Evolutionary conservation across 2,797 vertebrate genomes (phyloP).

Genomic region (Phalanger gymnotis): DNA sequence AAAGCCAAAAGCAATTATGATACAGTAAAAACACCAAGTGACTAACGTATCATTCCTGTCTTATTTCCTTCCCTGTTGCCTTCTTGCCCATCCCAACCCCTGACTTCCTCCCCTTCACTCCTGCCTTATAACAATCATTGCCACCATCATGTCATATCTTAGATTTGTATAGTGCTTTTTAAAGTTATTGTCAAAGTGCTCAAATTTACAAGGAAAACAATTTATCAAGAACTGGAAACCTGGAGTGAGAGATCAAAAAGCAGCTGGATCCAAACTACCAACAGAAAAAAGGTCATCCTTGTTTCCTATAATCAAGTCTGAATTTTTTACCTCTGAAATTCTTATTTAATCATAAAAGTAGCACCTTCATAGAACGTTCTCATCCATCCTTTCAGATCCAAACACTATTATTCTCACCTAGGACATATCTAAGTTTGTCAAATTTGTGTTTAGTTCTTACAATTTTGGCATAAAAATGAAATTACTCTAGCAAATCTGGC

Average conservation of each 20-base stretch:
- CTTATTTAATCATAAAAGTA: constrained; percentile 5
- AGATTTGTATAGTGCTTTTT: constrained; percentile 15
- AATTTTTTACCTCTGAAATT: constrained; percentile 50
- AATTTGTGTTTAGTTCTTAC: constrained; percentile 18
- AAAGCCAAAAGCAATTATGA: constrained; percentile 81
- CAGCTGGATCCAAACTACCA: constrained; percentile 49
- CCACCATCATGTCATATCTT: constrained; percentile 8
- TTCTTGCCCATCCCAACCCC: not conserved
- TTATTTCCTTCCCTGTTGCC: constrained; percentile 53
- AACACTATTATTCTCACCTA: not conserved
- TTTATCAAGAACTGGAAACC: constrained; percentile 31
- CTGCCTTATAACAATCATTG: not conserved
- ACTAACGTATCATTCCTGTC: constrained; percentile 73
- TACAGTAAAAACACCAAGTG: constrained; percentile 76
- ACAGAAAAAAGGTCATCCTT: constrained; percentile 1
- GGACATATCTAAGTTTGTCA: constrained; percentile 31
- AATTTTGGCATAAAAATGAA: constrained; percentile 12
- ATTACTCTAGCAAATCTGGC: not conserved
- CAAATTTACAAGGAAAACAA: constrained; percentile 19
- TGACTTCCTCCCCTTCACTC: not conserved
- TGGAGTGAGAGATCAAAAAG: not conserved
- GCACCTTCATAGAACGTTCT: not conserved
- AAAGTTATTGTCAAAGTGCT: not conserved
- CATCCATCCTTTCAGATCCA: constrained; percentile 30
- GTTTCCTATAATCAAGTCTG: constrained; percentile 51